A percentile compares a stretch with the other conserved stretches of the same genome.
These are phyloP conservation scores for Biston betularia DNA, from an alignment of 2,888 invertebrate species.

Conservation along the genomic window DNA sequence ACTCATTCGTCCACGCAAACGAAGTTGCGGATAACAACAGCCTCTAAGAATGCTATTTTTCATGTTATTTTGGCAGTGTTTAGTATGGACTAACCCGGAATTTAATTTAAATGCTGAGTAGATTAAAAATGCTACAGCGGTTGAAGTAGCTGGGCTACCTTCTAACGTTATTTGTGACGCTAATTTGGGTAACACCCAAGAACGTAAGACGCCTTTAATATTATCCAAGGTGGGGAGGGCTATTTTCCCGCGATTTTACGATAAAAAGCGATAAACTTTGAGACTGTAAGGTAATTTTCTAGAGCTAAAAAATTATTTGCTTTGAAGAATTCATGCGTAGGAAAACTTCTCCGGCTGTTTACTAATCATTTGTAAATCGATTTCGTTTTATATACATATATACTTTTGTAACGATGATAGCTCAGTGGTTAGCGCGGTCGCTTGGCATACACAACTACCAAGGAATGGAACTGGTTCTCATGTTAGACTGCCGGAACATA, in stretches of 20 bases:
- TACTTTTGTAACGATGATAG: too few relatives aligned
- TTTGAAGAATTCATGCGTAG: constrained; percentile 19
- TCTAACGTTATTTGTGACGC: constrained; percentile 24
- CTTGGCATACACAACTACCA: too few relatives aligned
- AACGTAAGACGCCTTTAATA: constrained; percentile 21
- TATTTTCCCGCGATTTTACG: constrained; percentile 14
- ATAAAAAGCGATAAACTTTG: constrained; percentile 18
- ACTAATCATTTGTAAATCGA: not conserved
- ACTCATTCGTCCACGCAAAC: too few relatives aligned
- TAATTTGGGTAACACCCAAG: constrained; percentile 34
- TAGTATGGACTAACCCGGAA: constrained; percentile 53
- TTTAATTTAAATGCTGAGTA: constrained; percentile 62
- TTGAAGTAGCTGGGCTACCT: constrained; percentile 15
- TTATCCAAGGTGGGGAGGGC: constrained; percentile 4
- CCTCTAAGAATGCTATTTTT: not conserved
- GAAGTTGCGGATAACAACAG: too few relatives aligned
- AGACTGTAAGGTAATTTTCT: constrained; percentile 11
- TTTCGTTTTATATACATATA: too few relatives aligned
- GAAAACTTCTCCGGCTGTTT: not conserved
- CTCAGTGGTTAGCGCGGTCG: too few relatives aligned
- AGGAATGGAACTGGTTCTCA: too few relatives aligned
- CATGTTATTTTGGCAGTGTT: constrained; percentile 6
- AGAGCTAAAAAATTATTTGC: constrained; percentile 18
- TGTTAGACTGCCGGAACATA: too few relatives aligned
- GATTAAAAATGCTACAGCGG: constrained; percentile 53